Base-by-base conservation (phyloP, 2,113 vertebrate species). In the Oncorhynchus kisutch region DNA sequence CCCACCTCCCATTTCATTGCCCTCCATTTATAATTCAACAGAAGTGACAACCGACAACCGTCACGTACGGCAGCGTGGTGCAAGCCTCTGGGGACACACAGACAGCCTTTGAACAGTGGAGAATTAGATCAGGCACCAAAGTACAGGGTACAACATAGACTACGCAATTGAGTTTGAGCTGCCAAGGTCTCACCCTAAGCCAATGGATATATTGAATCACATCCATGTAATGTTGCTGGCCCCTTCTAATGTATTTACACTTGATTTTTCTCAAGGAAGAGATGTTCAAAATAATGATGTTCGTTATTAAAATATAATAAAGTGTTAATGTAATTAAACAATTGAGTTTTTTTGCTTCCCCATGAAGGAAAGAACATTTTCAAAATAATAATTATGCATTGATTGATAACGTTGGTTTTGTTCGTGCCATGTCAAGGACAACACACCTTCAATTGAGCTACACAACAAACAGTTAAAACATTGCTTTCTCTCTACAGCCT, bases 391-490 rank as follows among this genome's bases (percentile, higher is more conserved):
- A 34, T 45, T 11, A 45, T 45, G 39, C 9, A 45, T 45, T 45
- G 39, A 45, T 45, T 45, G 39, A 45, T 45, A 45, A 45, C 8
- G 39, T 45, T 45, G 39, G 39, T 45, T 9, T 45, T 45, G 39
- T 45, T 45, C 9, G 39, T 45, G 39, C 39, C 39, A 9, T 39
- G 39, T 45, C 39, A 45, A 49, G 71, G 31, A 74, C 67, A 64
- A 65, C 66, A 67, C 54, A 60, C 16, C 71, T 78, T 64, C 75
- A 22, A 12, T 67, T 60, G 71, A 80, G 76, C 49, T 2, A 85
- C 75, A 87, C 86, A 84, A 80, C 82, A 86, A 88, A 88, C 84
- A 86, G 87, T 90, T 87, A 81, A 88, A 85, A 48, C 75, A 75
- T 76, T 27, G 9, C 14, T 65, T 67, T 67, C 25, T 84, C 79